Evolutionary conservation across 1,140 invertebrate genomes (phyloP).

Genomic region (Psilanteris sp.): DNA sequence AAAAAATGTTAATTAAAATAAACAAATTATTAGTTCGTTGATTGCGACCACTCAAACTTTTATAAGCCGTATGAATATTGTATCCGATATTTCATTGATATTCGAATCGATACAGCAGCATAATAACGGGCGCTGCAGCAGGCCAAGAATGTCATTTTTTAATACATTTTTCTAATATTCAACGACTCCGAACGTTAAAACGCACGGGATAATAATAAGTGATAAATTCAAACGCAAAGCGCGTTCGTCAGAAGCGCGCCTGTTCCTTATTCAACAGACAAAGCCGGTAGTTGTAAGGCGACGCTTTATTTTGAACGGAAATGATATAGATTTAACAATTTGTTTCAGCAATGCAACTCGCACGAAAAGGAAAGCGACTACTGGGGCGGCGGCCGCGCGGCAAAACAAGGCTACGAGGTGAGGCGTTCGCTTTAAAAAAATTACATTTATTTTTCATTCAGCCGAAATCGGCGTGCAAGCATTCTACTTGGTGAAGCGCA

Average conservation of each 20-base stretch:
- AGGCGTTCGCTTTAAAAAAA: conserved; percentile 65
- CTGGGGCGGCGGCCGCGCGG: conserved; percentile 77
- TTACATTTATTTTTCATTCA: conserved; percentile 53
- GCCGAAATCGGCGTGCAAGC: conserved; percentile 42
- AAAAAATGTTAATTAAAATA: conserved; percentile 33
- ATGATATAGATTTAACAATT: conserved; percentile 39
- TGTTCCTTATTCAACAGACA: no score
- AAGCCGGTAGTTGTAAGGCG: no score
- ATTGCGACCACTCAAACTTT: conserved; percentile 18
- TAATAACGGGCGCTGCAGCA: no score
- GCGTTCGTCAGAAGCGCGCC: no score
- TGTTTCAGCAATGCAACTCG: conserved; percentile 81
- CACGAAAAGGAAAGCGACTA: conserved; percentile 82
- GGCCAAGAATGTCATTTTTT: background rate
- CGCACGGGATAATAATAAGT: background rate
- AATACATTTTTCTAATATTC: background rate
- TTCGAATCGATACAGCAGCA: conserved; percentile 18
- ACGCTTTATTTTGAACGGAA: conserved; percentile 1
- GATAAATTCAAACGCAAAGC: no score
- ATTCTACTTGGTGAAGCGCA: conserved; percentile 77
- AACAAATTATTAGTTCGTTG: conserved; percentile 25
- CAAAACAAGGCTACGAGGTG: conserved; percentile 82
- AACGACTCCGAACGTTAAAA: background rate
- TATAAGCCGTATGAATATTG: conserved; percentile 15
- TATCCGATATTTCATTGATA: conserved; percentile 23